phyloP scores from a whole-genome alignment of 1,140 invertebrate genomes.

The Hylaeus volcanicus region DNA sequence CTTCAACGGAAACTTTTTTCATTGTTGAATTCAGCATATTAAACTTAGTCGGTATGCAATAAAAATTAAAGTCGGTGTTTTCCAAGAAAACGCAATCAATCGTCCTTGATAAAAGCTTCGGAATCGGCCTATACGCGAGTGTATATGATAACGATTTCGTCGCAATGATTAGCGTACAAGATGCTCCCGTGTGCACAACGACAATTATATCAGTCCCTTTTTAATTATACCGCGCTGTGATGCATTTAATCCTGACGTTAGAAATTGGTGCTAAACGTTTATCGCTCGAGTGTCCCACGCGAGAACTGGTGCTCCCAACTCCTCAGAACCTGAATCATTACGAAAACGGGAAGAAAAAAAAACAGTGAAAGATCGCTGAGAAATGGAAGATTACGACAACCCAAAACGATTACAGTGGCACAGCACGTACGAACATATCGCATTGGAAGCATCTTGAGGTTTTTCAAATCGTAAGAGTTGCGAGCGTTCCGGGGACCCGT shows the following conservation, averaged over 20 bases:
- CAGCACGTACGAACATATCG: conserved; percentile 28
- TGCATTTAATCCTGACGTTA: conserved; percentile 35
- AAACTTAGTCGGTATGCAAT: no score
- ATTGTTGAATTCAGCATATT: no score
- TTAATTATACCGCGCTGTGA: conserved; percentile 7
- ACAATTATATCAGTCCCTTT: conserved; percentile 4
- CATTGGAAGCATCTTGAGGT: conserved; percentile 43
- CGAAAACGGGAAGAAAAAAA: neutral
- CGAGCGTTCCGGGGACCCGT: neutral
- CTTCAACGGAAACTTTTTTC: no score
- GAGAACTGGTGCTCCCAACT: conserved; percentile 30
- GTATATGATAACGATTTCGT: conserved; percentile 31
- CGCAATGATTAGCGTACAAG: conserved; percentile 28
- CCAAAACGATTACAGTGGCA: neutral
- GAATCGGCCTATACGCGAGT: conserved; percentile 22
- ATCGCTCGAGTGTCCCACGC: neutral
- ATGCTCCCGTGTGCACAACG: conserved; percentile 38
- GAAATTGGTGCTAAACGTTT: conserved; percentile 40
- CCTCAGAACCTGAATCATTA: neutral
- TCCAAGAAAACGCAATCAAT: neutral
- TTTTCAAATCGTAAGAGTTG: conserved; percentile 2
- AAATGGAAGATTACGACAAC: neutral
- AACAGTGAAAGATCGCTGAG: neutral
- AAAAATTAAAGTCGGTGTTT: no score
- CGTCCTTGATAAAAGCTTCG: neutral